phyloP scores from a whole-genome alignment of 2,113 vertebrate genomes.

The Strigops habroptila region DNA sequence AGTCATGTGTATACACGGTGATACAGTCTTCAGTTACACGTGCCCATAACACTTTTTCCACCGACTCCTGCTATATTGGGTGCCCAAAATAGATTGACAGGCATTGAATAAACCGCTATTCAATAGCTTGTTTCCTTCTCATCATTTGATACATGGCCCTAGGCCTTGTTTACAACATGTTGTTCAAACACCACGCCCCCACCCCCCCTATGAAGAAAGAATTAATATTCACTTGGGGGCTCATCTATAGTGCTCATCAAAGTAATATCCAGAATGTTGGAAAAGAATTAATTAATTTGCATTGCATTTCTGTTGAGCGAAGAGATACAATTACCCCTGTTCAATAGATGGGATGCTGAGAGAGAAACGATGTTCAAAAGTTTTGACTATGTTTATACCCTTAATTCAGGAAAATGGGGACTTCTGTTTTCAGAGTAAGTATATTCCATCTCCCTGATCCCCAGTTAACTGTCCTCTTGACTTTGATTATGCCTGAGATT shows the following conservation, averaged over 20 bases:
- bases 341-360: not conserved
- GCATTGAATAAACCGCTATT: not conserved
- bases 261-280: not conserved
- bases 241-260: not conserved
- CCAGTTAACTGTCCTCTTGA: not conserved
- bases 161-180: not conserved
- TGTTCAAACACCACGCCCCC: not conserved
- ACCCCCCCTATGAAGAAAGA: not conserved
- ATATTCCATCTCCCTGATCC: not conserved
- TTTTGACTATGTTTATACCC: not conserved
- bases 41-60: not conserved
- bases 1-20: not conserved
- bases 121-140: not conserved
- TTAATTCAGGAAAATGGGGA: not conserved
- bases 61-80: not conserved
- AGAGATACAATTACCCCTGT: not conserved
- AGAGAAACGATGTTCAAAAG: not conserved
- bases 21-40: not conserved
- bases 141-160: not conserved
- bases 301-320: not conserved
- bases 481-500: not conserved
- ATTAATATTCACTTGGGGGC: not conserved
- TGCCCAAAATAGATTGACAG: not conserved
- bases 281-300: not conserved
- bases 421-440: not conserved